Conservation (phyloP, 2,888 invertebrate species). For the Bruchidius siliquastri region DNA sequence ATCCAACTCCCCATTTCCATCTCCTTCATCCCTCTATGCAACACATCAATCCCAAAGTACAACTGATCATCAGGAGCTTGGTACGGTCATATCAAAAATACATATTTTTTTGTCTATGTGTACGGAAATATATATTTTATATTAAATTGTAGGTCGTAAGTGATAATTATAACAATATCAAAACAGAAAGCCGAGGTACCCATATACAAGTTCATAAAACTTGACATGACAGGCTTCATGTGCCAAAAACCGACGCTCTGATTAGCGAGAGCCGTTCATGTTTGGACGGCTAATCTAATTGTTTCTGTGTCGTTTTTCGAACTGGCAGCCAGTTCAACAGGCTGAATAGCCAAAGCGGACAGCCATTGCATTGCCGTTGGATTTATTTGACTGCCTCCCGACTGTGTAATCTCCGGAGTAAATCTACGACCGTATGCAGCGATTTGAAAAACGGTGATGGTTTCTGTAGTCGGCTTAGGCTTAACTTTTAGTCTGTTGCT, state of each 20-base stretch:
- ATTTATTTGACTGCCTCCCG: background rate
- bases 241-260: background rate
- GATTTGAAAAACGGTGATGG: background rate
- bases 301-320: background rate
- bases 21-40: too few species aligned
- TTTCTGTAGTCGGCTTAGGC: too few species aligned
- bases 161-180: too few species aligned
- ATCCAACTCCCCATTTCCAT: too few species aligned
- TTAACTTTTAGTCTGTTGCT: too few species aligned
- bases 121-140: too few species aligned
- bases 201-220: background rate
- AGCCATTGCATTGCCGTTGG: background rate
- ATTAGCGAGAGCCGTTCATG: background rate
- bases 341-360: background rate
- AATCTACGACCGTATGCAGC: background rate
- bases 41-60: too few species aligned
- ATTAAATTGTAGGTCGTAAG: too few species aligned
- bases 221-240: background rate
- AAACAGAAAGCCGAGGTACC: background rate
- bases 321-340: background rate
- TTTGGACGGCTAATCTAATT: background rate
- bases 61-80: too few species aligned
- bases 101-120: too few species aligned
- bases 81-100: too few species aligned
- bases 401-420: background rate